Percentiles rank a stretch among this genome's conserved stretches.
Conservation (phyloP, 2,797 vertebrate species). For the Emys orbicularis region DNA sequence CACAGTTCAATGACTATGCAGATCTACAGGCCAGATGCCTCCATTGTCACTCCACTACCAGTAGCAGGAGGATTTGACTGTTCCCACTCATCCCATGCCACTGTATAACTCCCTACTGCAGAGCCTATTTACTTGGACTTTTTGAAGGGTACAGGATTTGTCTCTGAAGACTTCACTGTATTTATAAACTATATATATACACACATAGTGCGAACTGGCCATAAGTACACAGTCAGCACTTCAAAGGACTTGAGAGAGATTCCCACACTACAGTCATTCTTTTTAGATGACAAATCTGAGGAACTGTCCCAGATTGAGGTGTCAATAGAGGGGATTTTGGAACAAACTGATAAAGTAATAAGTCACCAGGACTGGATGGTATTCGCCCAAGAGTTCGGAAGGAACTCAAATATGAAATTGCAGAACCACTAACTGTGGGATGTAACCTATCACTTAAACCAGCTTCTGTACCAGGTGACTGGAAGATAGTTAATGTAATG, state of each 20-base stretch:
- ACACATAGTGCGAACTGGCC: not conserved
- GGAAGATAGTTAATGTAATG: not conserved
- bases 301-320: not conserved
- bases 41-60: not conserved
- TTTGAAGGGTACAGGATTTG: constrained; percentile 11
- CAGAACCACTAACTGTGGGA: not conserved
- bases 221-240: not conserved
- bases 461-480: not conserved
- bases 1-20: constrained; percentile 13
- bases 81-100: constrained; percentile 15
- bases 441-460: not conserved
- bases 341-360: not conserved
- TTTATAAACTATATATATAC: not conserved
- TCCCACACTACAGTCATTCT: not conserved
- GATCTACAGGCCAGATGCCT: constrained; percentile 36
- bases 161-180: not conserved
- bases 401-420: not conserved
- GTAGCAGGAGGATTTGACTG: constrained; percentile 16
- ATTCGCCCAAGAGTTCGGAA: too few relatives aligned
- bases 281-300: not conserved
- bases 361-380: not conserved
- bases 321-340: not conserved
- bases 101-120: not conserved
- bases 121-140: not conserved
- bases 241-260: not conserved